Evolutionary conservation across 2,888 invertebrate genomes (phyloP), one percentile per base, ranked within the genome.

Genomic region (Ellobium chinense): DNA sequence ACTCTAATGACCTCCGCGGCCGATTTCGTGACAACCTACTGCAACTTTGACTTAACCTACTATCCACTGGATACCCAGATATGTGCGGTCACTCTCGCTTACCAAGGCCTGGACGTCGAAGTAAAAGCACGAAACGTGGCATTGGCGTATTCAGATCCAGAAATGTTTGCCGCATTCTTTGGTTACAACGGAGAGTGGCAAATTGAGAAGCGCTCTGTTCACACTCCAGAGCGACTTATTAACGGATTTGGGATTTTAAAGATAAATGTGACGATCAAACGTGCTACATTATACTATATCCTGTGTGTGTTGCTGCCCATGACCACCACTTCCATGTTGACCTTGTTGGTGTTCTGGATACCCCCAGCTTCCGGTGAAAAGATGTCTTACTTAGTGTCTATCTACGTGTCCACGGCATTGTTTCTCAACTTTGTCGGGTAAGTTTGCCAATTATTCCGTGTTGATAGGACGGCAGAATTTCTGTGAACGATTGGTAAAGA

Each of bases 21-120:
- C 14, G 1, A 46, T n/a, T 27, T 37, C 46, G 2, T 56, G 5
- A 56, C 54, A 21, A 79, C 73, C 1, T 18, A 18, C 1, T 79
- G 79, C 31, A 27, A 39, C 58, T 56, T 73, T 56, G 79, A 79
- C n/a, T 34, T 79, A 66, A 66, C 63, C 4, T 56, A 24, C 34
- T 79, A 56, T 27, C 79, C 79, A 24, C 73, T 56, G 12, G 79
- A 79, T 39, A 34, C 31, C 1, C 79, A 79, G 58, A 70, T 27
- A 0, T 79, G 79, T 31, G 31, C 24, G 9, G 31, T 74, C 12
- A 37, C 62, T 29, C n/a, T 79, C 12, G 39, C 34, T 18, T 24
- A 24, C 18, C n/a, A 1, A 39, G 1, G 14, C 12, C 4, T n/a
- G 1, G 66, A 37, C 37, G 31, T 4, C 24, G 34, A 68, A 1